These are phyloP conservation scores for Octonoba sinensis DNA, from an alignment of 2,888 invertebrate species.

Conservation along the genomic window DNA sequence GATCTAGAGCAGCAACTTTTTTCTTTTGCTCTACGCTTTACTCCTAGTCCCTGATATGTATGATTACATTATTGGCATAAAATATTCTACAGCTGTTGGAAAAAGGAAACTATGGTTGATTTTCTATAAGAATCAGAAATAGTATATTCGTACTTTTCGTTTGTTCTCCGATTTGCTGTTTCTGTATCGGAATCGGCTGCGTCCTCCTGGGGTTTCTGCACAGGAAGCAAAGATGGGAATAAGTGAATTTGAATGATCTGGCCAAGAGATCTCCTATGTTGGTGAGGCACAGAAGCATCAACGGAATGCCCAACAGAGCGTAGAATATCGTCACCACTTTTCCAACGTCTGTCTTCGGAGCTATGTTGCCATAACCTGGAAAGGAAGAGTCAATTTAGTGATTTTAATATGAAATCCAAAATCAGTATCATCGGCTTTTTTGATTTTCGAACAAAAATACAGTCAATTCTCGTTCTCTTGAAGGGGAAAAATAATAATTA, in stretches of 20 bases:
- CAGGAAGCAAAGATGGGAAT: slow-evolving; percentile 73
- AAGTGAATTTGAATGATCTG: slow-evolving; percentile 80
- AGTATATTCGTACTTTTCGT: slow-evolving; percentile 22
- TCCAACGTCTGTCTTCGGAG: slow-evolving; percentile 85
- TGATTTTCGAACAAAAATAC: too few species aligned
- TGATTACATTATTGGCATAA: too few species aligned
- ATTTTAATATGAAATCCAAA: neutral
- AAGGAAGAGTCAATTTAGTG: neutral
- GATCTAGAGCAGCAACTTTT: too few species aligned
- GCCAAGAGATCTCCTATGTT: slow-evolving; percentile 87
- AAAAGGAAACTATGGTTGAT: too few species aligned
- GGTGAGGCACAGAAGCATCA: slow-evolving; percentile 87
- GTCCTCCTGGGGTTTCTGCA: slow-evolving; percentile 34
- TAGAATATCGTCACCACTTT: slow-evolving; percentile 88
- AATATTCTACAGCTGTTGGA: too few species aligned
- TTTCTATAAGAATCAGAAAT: too few species aligned
- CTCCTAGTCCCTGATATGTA: too few species aligned
- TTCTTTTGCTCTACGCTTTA: too few species aligned
- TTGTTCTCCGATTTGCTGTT: slow-evolving; percentile 12
- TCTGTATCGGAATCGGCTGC: slow-evolving; percentile 10
- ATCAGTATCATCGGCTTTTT: too few species aligned
- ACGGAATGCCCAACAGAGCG: slow-evolving; percentile 87
- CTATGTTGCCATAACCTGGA: slow-evolving; percentile 86
- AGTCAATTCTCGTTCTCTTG: too few species aligned
- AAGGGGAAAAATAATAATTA: too few species aligned